Base-by-base conservation (phyloP, 2,113 vertebrate species). In the Neotoma lepida region DNA sequence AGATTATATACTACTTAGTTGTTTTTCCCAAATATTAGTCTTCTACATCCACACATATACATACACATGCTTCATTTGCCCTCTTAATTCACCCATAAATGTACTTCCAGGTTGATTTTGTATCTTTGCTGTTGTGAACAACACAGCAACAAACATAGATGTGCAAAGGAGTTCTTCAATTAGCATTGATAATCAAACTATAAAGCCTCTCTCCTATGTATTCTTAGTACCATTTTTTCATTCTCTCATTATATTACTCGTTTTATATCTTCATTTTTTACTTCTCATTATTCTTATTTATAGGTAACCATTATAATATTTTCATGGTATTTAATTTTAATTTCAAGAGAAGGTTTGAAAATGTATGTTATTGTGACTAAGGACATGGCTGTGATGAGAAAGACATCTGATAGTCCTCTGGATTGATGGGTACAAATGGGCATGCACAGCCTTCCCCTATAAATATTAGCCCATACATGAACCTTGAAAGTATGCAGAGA, bases 311-410 rank as follows among this genome's bases (percentile, higher is more conserved):
- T n/a, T 87, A 54, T 76, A 86, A 41, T 74, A 5, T 61, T 41
- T 76, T 87, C 44, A 49, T 68, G 74, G 1, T 81, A 54, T 39
- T 71, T 86, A 85, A 63, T 17, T 44, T 82, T 73, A 24, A 33
- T 87, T 93, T 91, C 10, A 86, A 82, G 15, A 5, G 33, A 77
- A 63, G 44, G 10, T 81, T 90, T 96, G 35, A 96, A 90, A 84
- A 92, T 82, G 5, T 58, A n/a, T 85, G 28, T 26, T 78, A 3
- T 70, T 64, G 58, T 84, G 26, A 20, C 58, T 64, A 63, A 64
- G 39, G 39, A 44, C 39, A 44, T 63, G 39, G 15, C 26, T 33
- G 7, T 84, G 26, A 77, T 33, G 28, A 33, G 13, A 30, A 17
- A 49, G 26, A 77, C 28, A 49, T 14, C 44, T 77, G 6, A 33